These are phyloP conservation scores for Lagopus muta DNA, from an alignment of 2,113 vertebrate species.

Conservation along the genomic window DNA sequence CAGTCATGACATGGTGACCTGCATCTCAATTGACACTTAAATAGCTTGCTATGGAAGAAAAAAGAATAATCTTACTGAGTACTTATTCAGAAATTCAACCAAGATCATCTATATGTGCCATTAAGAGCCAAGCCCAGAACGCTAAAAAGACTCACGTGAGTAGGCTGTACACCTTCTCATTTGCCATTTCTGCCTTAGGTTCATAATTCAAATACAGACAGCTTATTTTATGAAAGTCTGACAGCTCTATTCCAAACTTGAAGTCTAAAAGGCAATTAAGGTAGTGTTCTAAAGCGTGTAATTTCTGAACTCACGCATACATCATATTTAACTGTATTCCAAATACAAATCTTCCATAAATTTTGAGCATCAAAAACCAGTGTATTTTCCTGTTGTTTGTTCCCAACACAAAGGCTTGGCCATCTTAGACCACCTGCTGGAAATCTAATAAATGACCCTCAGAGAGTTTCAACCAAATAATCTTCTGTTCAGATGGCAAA, in stretches of 20 bases:
- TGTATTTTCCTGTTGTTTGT: not conserved
- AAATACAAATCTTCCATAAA: not conserved
- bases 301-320: not conserved
- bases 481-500: not conserved
- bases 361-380: not conserved
- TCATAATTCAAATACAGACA: not conserved
- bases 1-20: not conserved
- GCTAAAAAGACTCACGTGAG: not conserved
- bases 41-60: not conserved
- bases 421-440: not conserved
- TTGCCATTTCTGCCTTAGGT: not conserved
- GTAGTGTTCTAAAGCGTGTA: not conserved
- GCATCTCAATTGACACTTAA: not conserved
- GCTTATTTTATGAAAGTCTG: not conserved
- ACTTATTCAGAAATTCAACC: not conserved
- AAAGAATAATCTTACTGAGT: not conserved
- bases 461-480: not conserved
- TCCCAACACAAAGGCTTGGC: not conserved
- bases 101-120: not conserved
- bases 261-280: not conserved
- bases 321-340: not conserved
- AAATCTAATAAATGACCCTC: not conserved
- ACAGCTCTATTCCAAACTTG: not conserved
- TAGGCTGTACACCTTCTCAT: not conserved
- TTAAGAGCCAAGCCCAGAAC: not conserved